Base-by-base conservation (phyloP, 2,888 invertebrate species). In the Nemapogon koenigi region DNA sequence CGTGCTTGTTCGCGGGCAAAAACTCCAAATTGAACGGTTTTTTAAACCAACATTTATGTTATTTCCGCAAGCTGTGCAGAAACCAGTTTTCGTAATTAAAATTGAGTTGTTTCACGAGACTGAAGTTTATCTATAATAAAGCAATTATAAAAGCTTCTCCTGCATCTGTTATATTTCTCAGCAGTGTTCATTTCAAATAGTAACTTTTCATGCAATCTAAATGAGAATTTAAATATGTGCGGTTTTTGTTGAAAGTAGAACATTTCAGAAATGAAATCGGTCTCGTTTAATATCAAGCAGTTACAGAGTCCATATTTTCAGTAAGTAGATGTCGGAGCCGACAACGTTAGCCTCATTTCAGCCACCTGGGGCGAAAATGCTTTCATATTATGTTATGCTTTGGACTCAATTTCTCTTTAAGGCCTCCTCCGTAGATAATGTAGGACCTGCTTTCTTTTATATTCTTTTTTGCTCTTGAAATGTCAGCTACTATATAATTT, bases 1-100 rank as follows among this genome's bases (percentile, higher is more conserved):
- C 48, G 49, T 44, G 49, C 57, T 52, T 55, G 52, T 62, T 64
- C 59, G 47, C 55, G 56, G 51, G 57, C 57, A 55, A 46, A 37
- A 28, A 28, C 16, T 16, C 28, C 35, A 26, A 35, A 37, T 46
- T 55, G 51, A 58, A 55, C 54, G 51, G 41, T 28, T 37, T 37
- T 40, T 31, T 41, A 41, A 25, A 38, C 18, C 18, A 17, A 33
- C 19, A 16, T 33, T 19, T 33, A 33, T 33, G 19, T 33, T 33
- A 33, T 33, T 33, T 33, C 33, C 33, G 33, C 33, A 33, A 16
- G 17, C 16, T 31, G 31, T 31, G 16, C 16, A 31, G 10, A 13
- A 33, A 19, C 33, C 16, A 11, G 16, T 33, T 33, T 16, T 33
- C 3, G 11, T 32, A 32, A 32, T 32, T 15, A 15, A 7, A 32